Base-by-base conservation (phyloP, 2,113 vertebrate genomes). In the Candoia aspera region DNA sequence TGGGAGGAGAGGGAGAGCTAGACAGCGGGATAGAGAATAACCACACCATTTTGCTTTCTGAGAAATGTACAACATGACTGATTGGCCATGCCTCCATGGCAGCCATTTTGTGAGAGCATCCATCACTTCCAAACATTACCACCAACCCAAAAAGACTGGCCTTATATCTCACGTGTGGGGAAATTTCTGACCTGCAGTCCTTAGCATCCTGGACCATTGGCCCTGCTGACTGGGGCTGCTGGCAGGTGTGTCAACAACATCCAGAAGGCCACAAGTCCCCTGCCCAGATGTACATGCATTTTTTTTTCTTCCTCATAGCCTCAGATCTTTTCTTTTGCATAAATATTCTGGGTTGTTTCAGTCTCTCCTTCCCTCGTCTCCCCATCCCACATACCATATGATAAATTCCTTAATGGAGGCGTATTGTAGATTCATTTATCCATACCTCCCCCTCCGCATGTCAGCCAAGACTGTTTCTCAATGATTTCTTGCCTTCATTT, bases 401-500 rank as follows among this genome's bases (percentile, higher is more conserved):
- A 92, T 64, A 33, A 60, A 86, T 83, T 55, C 90, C 33, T 0
- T 1, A 90, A 68, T 53, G 90, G 87, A 88, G 86, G 92, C 94
- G 88, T 93, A 91, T 94, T 60, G 73, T 60, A 0, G 1, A 89
- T 64, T 46, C 55, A 23, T 1, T 91, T 94, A 84, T 3, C 8
- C 0, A 0, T 21, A 21, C 19, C 90, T 92, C 93, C 94, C 84
- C 57, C 84, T 58, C 49, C 86, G 24, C 3, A 89, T 73, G 91
- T 58, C 93, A 94, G 84, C 88, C 84, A 58, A 92, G 90, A 87
- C 37, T 73, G 0, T 83, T 95, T 90, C 5, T 6, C 62, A 83
- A 46, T 88, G 93, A 95, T 94, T 95, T 95, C 96, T 94, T 90
- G 93, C 93, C 79, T 94, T 91, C 91, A 55, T 94, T 92, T 91